Percentiles rank a stretch among this genome's conserved stretches.
Evolutionary conservation across 2,888 invertebrate genomes (phyloP).

Genomic region (Scrobipalpa atriplicella): DNA sequence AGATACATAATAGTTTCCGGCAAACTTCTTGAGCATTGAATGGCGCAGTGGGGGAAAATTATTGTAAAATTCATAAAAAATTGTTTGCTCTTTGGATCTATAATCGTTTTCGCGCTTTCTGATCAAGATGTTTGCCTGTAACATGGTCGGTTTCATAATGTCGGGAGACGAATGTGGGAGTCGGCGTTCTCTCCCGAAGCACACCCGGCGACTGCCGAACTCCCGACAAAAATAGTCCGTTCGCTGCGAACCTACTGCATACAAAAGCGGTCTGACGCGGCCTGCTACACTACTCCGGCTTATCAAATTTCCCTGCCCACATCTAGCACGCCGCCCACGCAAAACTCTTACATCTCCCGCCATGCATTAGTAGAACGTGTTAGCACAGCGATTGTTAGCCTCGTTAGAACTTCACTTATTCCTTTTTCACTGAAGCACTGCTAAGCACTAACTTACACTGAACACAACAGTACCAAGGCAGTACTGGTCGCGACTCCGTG

Average conservation of each 20-base stretch:
- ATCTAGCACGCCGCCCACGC: slow-evolving; percentile 52
- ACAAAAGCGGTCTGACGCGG: slow-evolving; percentile 80
- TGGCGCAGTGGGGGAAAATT: too few species aligned
- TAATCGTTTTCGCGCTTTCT: too few species aligned
- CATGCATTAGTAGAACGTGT: slow-evolving; percentile 79
- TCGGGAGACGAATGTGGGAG: slow-evolving; percentile 29
- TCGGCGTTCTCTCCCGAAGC: slow-evolving; percentile 47
- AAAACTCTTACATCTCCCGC: slow-evolving; percentile 44
- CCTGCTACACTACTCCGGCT: slow-evolving; percentile 62
- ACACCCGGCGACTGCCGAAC: slow-evolving; percentile 43
- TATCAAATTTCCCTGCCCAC: slow-evolving; percentile 81
- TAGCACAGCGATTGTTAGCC: slow-evolving; percentile 64
- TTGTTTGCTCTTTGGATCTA: too few species aligned
- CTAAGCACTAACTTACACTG: slow-evolving; percentile 75
- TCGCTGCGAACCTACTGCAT: slow-evolving; percentile 64
- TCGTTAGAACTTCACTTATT: slow-evolving; percentile 56
- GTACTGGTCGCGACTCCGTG: slow-evolving; percentile 45
- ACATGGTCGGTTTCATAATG: slow-evolving; percentile 33
- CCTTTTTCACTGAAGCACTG: slow-evolving; percentile 51
- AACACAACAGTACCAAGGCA: slow-evolving; percentile 6
- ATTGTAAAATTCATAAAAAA: too few species aligned
- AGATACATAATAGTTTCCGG: slow-evolving; percentile 3
- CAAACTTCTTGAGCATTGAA: too few species aligned
- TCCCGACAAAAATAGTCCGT: slow-evolving; percentile 72
- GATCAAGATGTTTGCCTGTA: too few species aligned